Conservation (phyloP, 1,140 invertebrate genomes). For the Heliothis subflexa region DNA sequence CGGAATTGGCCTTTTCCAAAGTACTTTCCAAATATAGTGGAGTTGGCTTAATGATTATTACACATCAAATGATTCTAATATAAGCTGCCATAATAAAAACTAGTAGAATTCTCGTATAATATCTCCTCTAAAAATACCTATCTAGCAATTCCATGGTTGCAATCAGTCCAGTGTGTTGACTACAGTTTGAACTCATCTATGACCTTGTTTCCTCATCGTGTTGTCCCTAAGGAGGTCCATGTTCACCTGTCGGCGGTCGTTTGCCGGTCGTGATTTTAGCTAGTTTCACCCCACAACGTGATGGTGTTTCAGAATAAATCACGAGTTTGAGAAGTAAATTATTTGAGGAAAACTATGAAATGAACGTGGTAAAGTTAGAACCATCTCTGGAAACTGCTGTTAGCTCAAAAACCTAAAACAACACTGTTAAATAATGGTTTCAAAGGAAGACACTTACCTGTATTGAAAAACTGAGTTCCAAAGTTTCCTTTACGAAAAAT, state of each 20-base stretch:
- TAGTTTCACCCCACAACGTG: not conserved
- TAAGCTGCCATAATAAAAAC: too few species aligned
- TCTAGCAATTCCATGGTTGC: not conserved
- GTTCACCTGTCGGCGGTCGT: not conserved
- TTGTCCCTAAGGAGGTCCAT: not conserved
- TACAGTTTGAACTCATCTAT: not conserved
- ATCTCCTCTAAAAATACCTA: not conserved
- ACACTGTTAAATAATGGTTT: too few species aligned
- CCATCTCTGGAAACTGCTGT: too few species aligned
- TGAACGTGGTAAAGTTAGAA: too few species aligned
- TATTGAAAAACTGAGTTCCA: not conserved
- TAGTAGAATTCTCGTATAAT: not conserved
- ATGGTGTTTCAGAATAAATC: not conserved
- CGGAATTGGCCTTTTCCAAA: too few species aligned
- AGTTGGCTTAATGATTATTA: too few species aligned
- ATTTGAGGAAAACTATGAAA: too few species aligned
- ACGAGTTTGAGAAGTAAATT: too few species aligned
- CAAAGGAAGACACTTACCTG: not conserved
- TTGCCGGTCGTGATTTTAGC: not conserved
- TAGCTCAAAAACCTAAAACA: too few species aligned
- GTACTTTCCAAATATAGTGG: too few species aligned
- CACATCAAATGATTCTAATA: too few species aligned
- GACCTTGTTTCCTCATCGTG: not conserved
- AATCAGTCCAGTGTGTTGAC: not conserved
- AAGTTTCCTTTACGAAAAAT: not conserved